These are phyloP conservation scores for Cirrhinus mrigala DNA, from an alignment of 2,797 vertebrate species.

Conservation along the genomic window DNA sequence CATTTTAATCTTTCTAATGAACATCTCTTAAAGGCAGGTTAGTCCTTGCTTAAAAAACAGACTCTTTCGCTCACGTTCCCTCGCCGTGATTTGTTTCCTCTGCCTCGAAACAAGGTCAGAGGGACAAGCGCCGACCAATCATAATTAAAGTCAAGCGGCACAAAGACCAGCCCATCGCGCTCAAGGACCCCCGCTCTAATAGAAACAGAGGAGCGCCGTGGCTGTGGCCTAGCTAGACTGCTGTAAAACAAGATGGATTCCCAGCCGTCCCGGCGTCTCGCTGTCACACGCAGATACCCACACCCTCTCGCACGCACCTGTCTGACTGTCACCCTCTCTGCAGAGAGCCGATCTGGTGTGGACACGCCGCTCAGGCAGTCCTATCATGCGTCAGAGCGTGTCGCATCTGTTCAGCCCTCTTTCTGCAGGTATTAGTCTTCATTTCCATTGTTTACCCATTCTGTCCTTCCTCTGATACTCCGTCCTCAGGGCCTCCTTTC, in stretches of 20 bases:
- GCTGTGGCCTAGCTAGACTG: conserved; percentile 23
- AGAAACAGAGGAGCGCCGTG: conserved; percentile 48
- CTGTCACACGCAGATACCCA: neutral
- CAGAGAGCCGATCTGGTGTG: conserved; percentile 2
- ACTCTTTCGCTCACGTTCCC: neutral
- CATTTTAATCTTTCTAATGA: conserved; percentile 54
- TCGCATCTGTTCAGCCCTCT: conserved; percentile 38
- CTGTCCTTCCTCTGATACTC: conserved; percentile 45
- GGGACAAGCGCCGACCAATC: conserved; percentile 62
- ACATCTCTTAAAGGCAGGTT: conserved; percentile 32
- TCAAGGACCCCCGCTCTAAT: conserved; percentile 61
- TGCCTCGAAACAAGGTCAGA: conserved; percentile 62
- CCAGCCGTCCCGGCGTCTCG: neutral
- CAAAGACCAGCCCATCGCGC: conserved; percentile 39
- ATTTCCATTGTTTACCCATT: conserved; percentile 59
- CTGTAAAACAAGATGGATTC: conserved; percentile 64
- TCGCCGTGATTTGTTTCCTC: conserved; percentile 39
- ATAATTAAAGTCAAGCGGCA: conserved; percentile 65
- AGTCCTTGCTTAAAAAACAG: conserved; percentile 34
- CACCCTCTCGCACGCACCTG: conserved; percentile 13
- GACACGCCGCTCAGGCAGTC: conserved; percentile 17
- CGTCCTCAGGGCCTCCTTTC: conserved; percentile 48
- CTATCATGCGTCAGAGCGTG: conserved; percentile 37
- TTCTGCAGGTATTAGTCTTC: conserved; percentile 53
- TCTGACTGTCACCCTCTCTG: conserved; percentile 31